Percentiles rank a stretch among this genome's conserved stretches.
Conservation (phyloP, 92 coral and sea anemone genomes). For the Galaxea fascicularis region DNA sequence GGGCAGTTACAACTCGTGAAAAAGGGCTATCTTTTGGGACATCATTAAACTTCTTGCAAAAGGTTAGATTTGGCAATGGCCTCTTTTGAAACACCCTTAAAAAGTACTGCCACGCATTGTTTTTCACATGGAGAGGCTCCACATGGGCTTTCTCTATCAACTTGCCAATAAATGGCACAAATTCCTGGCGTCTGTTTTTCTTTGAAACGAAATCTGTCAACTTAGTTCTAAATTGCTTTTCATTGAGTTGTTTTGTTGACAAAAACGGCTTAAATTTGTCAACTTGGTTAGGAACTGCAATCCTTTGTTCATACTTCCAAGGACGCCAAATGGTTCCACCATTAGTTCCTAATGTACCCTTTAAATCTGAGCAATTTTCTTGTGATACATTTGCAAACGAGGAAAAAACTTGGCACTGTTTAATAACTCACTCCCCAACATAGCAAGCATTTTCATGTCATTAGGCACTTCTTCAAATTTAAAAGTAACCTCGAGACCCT, state of each 20-base stretch:
- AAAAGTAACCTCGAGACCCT: constrained; percentile 59
- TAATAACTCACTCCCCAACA: constrained; percentile 41
- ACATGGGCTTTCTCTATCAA: constrained; percentile 49
- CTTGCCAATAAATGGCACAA: constrained; percentile 51
- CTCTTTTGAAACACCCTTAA: constrained; percentile 49
- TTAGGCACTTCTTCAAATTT: constrained; percentile 36
- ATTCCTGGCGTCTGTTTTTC: constrained; percentile 56
- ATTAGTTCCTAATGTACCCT: constrained; percentile 47
- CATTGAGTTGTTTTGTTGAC: constrained; percentile 25
- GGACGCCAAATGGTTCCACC: constrained; percentile 24
- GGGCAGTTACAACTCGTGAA: constrained; percentile 46
- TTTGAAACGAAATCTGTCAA: constrained; percentile 44
- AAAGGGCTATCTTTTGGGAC: constrained; percentile 44
- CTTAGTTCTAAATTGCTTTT: constrained; percentile 34
- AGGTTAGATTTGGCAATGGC: constrained; percentile 49
- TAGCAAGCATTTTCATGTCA: constrained; percentile 57
- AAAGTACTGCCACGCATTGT: constrained; percentile 55
- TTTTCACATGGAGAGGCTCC: constrained; percentile 49
- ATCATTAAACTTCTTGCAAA: constrained; percentile 51
- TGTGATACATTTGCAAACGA: constrained; percentile 57
- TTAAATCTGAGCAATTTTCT: constrained; percentile 54
- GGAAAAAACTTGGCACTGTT: constrained; percentile 56
- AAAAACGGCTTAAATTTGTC: constrained; percentile 45
- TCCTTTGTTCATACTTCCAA: constrained; percentile 49
- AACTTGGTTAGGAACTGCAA: constrained; percentile 36